Percentiles rank a stretch among this genome's conserved stretches.
phyloP scores from a whole-genome alignment of 2,797 vertebrate genomes.

The Sebastes umbrosus region DNA sequence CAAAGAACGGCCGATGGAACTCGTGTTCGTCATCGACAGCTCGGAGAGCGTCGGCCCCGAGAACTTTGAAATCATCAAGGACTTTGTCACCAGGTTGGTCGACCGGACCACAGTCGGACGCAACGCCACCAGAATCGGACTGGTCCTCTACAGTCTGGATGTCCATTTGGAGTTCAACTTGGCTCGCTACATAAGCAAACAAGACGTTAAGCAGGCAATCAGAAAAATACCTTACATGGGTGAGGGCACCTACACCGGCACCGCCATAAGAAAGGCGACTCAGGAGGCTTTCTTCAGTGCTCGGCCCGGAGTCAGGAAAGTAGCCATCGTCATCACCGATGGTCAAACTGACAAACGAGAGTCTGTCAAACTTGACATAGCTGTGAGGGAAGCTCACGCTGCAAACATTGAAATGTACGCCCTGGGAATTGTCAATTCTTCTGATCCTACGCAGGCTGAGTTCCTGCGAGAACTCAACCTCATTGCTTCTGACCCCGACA shows the following conservation, averaged over 20 bases:
- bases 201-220: slow-evolving; percentile 89
- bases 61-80: slow-evolving; percentile 94
- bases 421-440: slow-evolving; percentile 90
- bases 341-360: slow-evolving; percentile 92
- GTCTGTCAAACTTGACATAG: slow-evolving; percentile 88
- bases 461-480: slow-evolving; percentile 90
- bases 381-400: slow-evolving; percentile 89
- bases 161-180: slow-evolving; percentile 89
- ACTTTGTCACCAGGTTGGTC: slow-evolving; percentile 91
- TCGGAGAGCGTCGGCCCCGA: slow-evolving; percentile 94
- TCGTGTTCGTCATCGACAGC: slow-evolving; percentile 95
- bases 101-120: slow-evolving; percentile 90
- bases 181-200: slow-evolving; percentile 82
- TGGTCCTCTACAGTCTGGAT: slow-evolving; percentile 91
- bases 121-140: slow-evolving; percentile 90
- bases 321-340: slow-evolving; percentile 93
- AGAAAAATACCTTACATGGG: slow-evolving; percentile 92
- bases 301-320: slow-evolving; percentile 87
- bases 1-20: slow-evolving; percentile 94
- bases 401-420: slow-evolving; percentile 94
- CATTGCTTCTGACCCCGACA: slow-evolving; percentile 92
- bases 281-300: slow-evolving; percentile 91
- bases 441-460: slow-evolving; percentile 87
- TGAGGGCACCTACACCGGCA: slow-evolving; percentile 92
- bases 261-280: slow-evolving; percentile 90